phyloP scores from a whole-genome alignment of 1,140 invertebrate genomes.

The Drosophila leontia region DNA sequence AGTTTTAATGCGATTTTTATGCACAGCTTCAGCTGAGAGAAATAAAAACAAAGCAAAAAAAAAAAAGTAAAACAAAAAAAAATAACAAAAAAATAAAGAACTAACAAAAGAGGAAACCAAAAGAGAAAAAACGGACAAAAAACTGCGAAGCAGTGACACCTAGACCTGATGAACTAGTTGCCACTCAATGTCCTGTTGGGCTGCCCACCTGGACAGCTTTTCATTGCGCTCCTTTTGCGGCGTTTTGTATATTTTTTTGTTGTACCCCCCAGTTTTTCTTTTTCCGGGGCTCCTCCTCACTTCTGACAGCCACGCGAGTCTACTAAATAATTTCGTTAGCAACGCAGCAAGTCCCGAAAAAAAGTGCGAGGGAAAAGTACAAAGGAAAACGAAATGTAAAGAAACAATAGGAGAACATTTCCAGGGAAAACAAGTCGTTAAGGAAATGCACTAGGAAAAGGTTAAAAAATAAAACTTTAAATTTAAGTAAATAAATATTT shows the following conservation, averaged over 20 bases:
- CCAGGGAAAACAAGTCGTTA: not conserved
- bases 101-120: too few species aligned
- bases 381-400: conserved; percentile 37
- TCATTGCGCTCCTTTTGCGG: not conserved
- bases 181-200: conserved; percentile 33
- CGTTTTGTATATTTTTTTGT: not conserved
- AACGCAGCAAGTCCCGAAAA: conserved; percentile 15
- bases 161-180: conserved; percentile 45
- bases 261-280: not conserved
- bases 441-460: conserved; percentile 10
- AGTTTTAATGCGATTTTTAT: conserved; percentile 68
- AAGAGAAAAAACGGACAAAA: not conserved
- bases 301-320: conserved; percentile 44
- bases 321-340: conserved; percentile 61
- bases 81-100: too few species aligned
- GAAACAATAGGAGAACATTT: conserved; percentile 20
- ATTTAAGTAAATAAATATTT: not conserved
- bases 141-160: conserved; percentile 5
- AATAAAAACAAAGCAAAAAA: not conserved
- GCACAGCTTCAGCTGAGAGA: conserved; percentile 15
- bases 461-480: not conserved
- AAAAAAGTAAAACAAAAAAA: not conserved
- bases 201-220: conserved; percentile 19
- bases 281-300: not conserved
- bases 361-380: conserved; percentile 24